Base-by-base conservation (phyloP, 2,888 invertebrate species). In the Leptopilina myrica region DNA sequence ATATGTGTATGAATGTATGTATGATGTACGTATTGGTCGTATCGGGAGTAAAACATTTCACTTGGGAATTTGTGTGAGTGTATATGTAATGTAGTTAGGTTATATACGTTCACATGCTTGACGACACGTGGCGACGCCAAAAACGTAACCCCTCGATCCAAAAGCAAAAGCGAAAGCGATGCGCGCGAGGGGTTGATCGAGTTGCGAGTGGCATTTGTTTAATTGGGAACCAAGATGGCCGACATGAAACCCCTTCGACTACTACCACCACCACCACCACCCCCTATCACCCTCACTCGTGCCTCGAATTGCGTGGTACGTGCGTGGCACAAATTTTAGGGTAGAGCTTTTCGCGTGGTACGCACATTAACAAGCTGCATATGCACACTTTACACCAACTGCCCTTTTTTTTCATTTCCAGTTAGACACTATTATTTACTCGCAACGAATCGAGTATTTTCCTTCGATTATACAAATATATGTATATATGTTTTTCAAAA, bases 181-280 rank as follows among this genome's bases (percentile, higher is more conserved):
- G 84, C 84, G 82, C 84, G 82, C 84, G 83, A 86, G 88, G 85
- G 88, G 86, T 86, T 84, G 86, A 85, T 87, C 83, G 84, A 84
- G 83, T 85, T 86, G 84, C 84, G 84, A 85, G 78, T 84, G 85
- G 87, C 90, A 87, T 89, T 90, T 89, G 89, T 89, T 90, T 90
- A 90, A 90, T 90, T 89, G 89, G 87, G 87, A 88, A 87, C 87
- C 85, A 87, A 86, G 80, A 86, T 86, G 86, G 86, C 83, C 84
- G 84, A 78, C 76, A 78, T 78, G 83, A 77, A 85, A 85, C 86
- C 86, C 73, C 86, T 85, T 85, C 77, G 79, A 33, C 76, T 43
- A 76, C 78, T 79, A 82, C 49, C 49, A 9, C 49, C 49, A 1
- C 49, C 49, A 82, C 49, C 49, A 9, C 49, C 49, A 1, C 49